Base-by-base conservation (phyloP, 2,888 invertebrate species). In the Eupsilia transversa region DNA sequence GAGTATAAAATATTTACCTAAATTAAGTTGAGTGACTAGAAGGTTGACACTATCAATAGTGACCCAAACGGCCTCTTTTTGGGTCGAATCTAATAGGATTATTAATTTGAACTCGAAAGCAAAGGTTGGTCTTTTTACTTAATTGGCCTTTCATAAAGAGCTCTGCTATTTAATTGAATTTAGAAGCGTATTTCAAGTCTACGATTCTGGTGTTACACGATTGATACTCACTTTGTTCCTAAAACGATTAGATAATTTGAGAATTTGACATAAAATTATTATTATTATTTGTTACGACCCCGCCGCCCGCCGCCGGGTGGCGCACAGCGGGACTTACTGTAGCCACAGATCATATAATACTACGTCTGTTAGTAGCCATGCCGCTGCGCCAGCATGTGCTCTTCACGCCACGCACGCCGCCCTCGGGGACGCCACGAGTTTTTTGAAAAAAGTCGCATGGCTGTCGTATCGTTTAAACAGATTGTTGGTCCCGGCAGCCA, bases 91-190 rank as follows among this genome's bases (percentile, higher is more conserved):
- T 46, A 74, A 76, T 54, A 30, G 52, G 6, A 68, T 74, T 74
- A 76, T 60, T 74, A 68, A 67, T 60, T 67, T 41, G 33, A 30
- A 68, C 43, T 52, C 12, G 30, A n/a, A 35, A 60, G 20, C 10
- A 27, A 30, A 38, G 30, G 10, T 43, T 74, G 30, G 3, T 43
- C 14, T 60, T 60, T 75, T 43, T 35, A 67, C 10, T 54, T 43
- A 30, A 20, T 54, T 30, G 23, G 33, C 41, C 17, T 66, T 74
- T 67, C 17, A 20, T n/a, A 6, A 33, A 46, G 38, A 57, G 27
- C 30, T 61, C 17, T 23, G 17, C 2, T 14, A 2, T 65, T 73
- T 9, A 65, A 65, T 74, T 52, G 2, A 74, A 66, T 33, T 49
- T 33, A 0, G 3, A 41, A 64, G 6, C 20, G 43, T 20, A 35